Evolutionary conservation across 2,797 vertebrate genomes (phyloP).

Genomic region (Poeciliopsis turneri): DNA sequence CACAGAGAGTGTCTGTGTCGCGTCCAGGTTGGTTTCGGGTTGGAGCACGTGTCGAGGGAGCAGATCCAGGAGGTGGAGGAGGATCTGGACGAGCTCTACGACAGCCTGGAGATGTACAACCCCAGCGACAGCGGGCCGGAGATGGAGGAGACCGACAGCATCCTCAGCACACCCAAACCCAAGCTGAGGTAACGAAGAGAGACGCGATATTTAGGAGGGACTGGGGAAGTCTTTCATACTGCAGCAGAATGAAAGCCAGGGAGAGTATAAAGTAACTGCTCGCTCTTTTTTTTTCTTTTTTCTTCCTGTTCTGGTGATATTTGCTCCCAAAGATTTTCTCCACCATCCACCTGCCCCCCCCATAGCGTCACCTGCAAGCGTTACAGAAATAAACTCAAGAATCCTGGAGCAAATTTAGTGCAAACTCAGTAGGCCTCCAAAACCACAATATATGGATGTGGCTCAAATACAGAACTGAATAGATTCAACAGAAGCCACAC

Average conservation of each 20-base stretch:
- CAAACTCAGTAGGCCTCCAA: background rate
- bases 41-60: constrained; percentile 90
- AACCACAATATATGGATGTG: background rate
- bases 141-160: constrained; percentile 96
- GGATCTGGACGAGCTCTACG: constrained; percentile 95
- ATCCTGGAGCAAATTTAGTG: background rate
- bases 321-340: background rate
- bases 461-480: background rate
- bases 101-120: constrained; percentile 98
- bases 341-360: background rate
- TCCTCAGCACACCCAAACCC: constrained; percentile 96
- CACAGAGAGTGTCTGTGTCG: background rate
- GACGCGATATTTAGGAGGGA: background rate
- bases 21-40: constrained; percentile 87
- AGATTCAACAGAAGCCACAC: background rate
- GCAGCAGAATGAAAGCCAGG: background rate
- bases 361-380: background rate
- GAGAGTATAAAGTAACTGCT: background rate
- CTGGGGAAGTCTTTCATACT: background rate
- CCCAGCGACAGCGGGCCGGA: constrained; percentile 97
- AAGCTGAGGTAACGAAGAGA: constrained; percentile 67
- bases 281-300: background rate
- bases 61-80: constrained; percentile 97
- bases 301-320: background rate
- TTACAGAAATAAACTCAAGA: background rate